Percentiles rank a stretch among this genome's conserved stretches.
Conservation (phyloP, 2,797 vertebrate genomes). For the Acipenser ruthenus region DNA sequence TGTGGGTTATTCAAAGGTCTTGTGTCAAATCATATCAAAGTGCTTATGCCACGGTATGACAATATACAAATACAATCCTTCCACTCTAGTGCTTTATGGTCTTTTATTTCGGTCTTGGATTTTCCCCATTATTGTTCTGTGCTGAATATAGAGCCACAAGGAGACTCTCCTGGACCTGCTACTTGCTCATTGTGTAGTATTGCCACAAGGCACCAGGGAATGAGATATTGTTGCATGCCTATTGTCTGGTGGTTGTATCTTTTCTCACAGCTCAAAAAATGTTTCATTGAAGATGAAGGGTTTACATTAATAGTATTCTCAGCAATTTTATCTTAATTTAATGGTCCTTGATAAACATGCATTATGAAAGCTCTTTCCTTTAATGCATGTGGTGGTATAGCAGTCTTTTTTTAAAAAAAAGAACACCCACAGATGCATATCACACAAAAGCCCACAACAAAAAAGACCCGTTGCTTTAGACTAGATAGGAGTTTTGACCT, state of each 20-base stretch:
- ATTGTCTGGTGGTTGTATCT: constrained; percentile 6
- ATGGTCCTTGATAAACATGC: no score
- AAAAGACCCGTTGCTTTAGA: constrained; percentile 22
- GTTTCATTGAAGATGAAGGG: not conserved
- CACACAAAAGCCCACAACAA: not conserved
- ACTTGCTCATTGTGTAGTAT: not conserved
- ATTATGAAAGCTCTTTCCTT: not conserved
- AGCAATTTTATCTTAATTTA: no score
- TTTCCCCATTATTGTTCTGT: not conserved
- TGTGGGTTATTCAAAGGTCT: constrained; percentile 3
- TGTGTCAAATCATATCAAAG: not conserved
- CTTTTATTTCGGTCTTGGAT: constrained; percentile 12
- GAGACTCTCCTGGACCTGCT: not conserved
- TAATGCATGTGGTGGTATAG: not conserved
- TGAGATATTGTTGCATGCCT: constrained; percentile 6
- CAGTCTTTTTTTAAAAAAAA: not conserved
- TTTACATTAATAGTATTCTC: not conserved
- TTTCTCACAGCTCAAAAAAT: not conserved
- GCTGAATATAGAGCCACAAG: not conserved
- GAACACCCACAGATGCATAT: not conserved
- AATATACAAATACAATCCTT: not conserved
- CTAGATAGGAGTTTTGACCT: constrained; percentile 44
- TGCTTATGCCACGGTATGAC: not conserved
- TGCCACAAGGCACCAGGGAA: not conserved
- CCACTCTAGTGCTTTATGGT: constrained; percentile 6